phyloP scores from a whole-genome alignment of 2,797 vertebrate genomes.

The Mormyrops boulengeri region DNA sequence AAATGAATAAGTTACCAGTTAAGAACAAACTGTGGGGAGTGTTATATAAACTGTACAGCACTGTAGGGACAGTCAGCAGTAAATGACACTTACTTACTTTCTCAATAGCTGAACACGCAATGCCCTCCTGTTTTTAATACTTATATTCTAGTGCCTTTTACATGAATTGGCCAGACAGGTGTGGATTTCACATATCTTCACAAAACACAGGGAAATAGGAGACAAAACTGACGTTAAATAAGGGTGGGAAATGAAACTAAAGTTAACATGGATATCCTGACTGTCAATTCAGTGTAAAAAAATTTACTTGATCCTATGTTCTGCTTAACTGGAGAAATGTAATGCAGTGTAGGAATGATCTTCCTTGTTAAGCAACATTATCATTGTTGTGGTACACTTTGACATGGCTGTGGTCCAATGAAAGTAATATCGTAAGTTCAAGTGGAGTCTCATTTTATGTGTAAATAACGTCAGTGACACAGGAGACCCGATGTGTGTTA shows the following conservation, averaged over 20 bases:
- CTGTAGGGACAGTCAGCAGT: not conserved
- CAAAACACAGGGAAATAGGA: not conserved
- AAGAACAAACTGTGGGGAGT: not conserved
- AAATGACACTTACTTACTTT: not conserved
- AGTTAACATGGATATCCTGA: not conserved
- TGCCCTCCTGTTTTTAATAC: not conserved
- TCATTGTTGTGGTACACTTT: constrained; percentile 22
- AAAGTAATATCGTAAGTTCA: constrained; percentile 18
- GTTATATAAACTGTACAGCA: not conserved
- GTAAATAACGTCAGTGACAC: not conserved
- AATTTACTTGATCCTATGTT: not conserved
- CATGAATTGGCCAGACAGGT: not conserved
- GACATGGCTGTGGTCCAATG: constrained; percentile 19
- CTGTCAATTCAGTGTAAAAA: not conserved
- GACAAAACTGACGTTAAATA: not conserved
- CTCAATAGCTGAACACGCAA: not conserved
- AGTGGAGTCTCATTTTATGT: not conserved
- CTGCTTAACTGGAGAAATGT: constrained; percentile 10
- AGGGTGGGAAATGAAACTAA: not conserved
- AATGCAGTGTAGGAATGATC: constrained; percentile 6
- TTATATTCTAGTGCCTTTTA: not conserved
- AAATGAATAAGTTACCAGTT: not conserved
- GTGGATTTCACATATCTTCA: not conserved
- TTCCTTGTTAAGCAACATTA: constrained; percentile 34
- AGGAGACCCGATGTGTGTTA: not conserved